Percentiles rank a stretch among this genome's conserved stretches.
Evolutionary conservation across 2,797 vertebrate species (phyloP).

Genomic region (Ibycter americanus): DNA sequence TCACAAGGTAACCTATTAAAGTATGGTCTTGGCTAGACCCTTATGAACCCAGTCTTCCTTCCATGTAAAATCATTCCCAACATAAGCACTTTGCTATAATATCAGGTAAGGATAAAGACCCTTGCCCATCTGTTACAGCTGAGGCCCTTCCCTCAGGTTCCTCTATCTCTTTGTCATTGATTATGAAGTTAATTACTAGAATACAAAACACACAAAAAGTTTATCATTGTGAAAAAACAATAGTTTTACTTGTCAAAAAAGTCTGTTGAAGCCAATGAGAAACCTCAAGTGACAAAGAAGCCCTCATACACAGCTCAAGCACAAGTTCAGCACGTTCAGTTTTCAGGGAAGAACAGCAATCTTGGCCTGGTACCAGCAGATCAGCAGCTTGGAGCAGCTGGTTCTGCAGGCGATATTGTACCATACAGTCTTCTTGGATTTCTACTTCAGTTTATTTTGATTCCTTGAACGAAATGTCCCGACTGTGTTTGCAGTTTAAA

Average conservation of each 20-base stretch:
- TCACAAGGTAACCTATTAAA: background rate
- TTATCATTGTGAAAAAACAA: background rate
- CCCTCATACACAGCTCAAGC: background rate
- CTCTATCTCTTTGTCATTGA: fast-evolving
- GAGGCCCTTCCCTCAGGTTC: background rate
- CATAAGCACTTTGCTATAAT: background rate
- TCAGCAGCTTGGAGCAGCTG: background rate
- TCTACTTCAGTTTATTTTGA: background rate
- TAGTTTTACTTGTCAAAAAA: background rate
- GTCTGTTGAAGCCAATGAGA: background rate
- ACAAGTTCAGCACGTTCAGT: background rate
- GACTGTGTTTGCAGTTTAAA: background rate
- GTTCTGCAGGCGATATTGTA: background rate
- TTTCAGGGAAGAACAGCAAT: background rate
- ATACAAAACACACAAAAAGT: background rate
- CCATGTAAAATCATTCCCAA: background rate
- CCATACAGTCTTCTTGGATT: background rate
- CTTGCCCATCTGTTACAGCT: background rate
- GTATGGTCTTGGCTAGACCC: background rate
- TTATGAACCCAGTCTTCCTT: background rate
- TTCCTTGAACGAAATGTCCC: background rate
- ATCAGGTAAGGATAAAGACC: background rate
- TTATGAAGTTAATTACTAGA: background rate
- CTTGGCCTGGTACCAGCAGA: background rate
- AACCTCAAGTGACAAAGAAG: background rate